Evolutionary conservation across 2,113 vertebrate genomes (phyloP).

Genomic region (Myrmecophaga tridactyla): DNA sequence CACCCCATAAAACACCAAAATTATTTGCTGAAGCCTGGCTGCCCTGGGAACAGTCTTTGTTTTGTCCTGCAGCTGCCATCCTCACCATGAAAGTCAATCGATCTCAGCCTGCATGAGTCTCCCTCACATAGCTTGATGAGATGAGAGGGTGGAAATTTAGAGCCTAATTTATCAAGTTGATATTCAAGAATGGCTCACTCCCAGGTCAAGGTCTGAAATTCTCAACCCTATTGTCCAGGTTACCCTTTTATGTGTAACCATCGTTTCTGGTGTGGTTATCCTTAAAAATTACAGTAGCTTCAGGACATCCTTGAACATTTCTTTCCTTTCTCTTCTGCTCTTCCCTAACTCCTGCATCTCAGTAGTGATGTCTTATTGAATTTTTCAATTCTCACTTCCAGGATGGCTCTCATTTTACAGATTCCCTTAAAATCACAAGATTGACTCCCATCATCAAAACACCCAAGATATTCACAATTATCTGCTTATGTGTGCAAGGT

Average conservation of each 20-base stretch:
- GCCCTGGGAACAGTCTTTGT: not conserved
- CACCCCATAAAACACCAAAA: not conserved
- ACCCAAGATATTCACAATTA: not conserved
- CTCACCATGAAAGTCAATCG: not conserved
- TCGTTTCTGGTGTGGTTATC: slow-evolving; percentile 37
- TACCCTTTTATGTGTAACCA: not conserved
- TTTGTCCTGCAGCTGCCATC: not conserved
- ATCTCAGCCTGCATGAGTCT: not conserved
- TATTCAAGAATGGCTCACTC: slow-evolving; percentile 41
- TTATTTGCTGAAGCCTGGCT: slow-evolving; percentile 5
- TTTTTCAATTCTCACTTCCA: not conserved
- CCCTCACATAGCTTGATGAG: not conserved
- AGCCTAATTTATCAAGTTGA: slow-evolving; percentile 54
- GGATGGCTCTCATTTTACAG: slow-evolving; percentile 11
- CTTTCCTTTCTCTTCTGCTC: not conserved
- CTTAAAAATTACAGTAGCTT: slow-evolving; percentile 32
- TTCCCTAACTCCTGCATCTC: not conserved
- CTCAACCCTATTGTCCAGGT: slow-evolving; percentile 17
- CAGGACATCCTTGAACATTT: not conserved
- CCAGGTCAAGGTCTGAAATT: slow-evolving; percentile 42
- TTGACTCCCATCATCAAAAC: not conserved
- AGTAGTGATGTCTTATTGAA: not conserved
- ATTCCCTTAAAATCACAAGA: not conserved
- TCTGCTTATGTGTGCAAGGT: not conserved
- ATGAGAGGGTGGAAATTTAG: not conserved